phyloP scores from a whole-genome alignment of 2,113 vertebrate genomes.

The Indicator maculatus region DNA sequence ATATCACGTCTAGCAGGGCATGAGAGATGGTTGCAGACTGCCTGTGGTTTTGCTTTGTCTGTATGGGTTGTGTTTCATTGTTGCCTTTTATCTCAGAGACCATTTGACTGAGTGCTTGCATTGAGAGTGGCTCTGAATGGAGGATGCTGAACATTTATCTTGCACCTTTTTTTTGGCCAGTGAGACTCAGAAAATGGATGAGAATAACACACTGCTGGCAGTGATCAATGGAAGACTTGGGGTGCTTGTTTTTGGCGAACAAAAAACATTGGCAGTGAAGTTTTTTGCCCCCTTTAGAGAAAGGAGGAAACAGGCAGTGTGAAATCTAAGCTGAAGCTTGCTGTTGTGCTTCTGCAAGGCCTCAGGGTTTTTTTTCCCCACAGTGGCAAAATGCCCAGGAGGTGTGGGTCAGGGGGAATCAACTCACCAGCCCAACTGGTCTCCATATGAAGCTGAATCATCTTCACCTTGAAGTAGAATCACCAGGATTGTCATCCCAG shows the following conservation, averaged over 20 bases:
- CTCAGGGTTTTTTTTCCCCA: background rate
- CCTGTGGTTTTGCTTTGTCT: background rate
- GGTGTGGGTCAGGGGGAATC: background rate
- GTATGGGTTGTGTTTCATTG: background rate
- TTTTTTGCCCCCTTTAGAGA: background rate
- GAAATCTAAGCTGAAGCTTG: background rate
- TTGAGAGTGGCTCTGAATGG: background rate
- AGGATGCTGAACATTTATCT: background rate
- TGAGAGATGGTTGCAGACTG: background rate
- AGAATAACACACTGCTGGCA: background rate
- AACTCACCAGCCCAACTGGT: background rate
- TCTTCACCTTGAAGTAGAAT: background rate
- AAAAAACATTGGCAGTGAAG: background rate
- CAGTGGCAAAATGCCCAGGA: background rate
- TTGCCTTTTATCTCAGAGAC: background rate
- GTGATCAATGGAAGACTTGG: background rate
- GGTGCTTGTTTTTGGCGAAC: background rate
- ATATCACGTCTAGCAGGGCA: background rate
- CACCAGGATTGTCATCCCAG: background rate
- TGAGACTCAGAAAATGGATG: background rate
- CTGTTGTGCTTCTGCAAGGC: background rate
- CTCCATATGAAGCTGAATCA: background rate
- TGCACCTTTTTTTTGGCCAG: constrained; percentile 27
- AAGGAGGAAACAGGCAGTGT: background rate
- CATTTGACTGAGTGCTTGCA: background rate